These are phyloP conservation scores for Aleadryas rufinucha DNA, from an alignment of 2,113 vertebrate genomes.

Conservation along the genomic window DNA sequence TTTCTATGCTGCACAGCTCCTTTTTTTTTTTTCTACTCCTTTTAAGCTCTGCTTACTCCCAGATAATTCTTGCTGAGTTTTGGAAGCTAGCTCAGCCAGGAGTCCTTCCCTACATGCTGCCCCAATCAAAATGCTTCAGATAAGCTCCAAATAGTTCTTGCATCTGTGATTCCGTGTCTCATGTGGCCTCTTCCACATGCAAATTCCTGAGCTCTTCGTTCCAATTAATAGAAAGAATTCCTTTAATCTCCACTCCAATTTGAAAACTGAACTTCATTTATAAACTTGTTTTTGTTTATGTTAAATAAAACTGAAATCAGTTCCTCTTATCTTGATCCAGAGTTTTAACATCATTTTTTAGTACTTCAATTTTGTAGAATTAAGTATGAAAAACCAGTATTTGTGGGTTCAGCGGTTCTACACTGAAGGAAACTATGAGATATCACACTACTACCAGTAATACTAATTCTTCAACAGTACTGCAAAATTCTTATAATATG, in stretches of 20 bases:
- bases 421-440: not conserved
- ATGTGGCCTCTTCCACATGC: constrained; percentile 7
- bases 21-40: not conserved
- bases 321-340: not conserved
- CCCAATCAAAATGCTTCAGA: not conserved
- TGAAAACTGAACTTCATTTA: not conserved
- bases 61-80: not conserved
- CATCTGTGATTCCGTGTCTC: constrained; percentile 13
- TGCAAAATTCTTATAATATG: not conserved
- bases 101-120: not conserved
- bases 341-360: not conserved
- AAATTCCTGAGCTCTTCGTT: constrained; percentile 12
- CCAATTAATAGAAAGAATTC: not conserved
- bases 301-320: not conserved
- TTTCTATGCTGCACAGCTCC: not conserved
- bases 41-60: not conserved
- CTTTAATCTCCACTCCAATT: constrained; percentile 19
- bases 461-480: not conserved
- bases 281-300: not conserved
- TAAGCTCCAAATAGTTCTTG: constrained; percentile 24
- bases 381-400: not conserved
- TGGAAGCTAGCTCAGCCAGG: not conserved
- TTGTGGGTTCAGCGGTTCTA: not conserved
- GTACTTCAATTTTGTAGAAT: not conserved
- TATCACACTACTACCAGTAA: not conserved